phyloP scores from a whole-genome alignment of 2,113 vertebrate species.

The Poicephalus gulielmi region DNA sequence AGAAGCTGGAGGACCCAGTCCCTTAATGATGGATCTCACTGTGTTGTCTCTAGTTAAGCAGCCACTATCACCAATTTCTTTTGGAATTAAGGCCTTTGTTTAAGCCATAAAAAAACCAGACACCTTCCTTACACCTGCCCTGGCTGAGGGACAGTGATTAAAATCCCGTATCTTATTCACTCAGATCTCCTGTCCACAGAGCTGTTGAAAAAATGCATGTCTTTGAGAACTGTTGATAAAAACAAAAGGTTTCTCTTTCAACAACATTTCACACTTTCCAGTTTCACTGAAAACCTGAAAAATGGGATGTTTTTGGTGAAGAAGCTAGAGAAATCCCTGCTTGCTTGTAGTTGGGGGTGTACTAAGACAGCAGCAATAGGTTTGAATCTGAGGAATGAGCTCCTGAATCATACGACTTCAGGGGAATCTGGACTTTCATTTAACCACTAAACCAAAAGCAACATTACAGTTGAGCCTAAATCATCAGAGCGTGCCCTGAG shows the following conservation, averaged over 20 bases:
- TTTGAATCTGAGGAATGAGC: not conserved
- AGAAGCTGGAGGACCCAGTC: not conserved
- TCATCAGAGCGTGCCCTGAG: not conserved
- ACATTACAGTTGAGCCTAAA: not conserved
- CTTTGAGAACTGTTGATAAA: not conserved
- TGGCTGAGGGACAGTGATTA: not conserved
- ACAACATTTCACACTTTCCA: not conserved
- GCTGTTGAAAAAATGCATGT: not conserved
- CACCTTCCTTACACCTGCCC: not conserved
- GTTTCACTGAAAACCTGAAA: not conserved
- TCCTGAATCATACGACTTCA: not conserved
- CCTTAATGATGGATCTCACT: not conserved
- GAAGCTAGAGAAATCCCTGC: not conserved
- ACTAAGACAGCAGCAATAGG: not conserved
- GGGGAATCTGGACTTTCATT: not conserved
- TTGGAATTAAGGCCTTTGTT: not conserved
- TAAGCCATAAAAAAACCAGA: not conserved
- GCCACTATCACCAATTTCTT: not conserved
- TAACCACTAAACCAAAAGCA: not conserved
- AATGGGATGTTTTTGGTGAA: not conserved
- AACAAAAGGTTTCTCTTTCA: not conserved
- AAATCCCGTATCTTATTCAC: not conserved
- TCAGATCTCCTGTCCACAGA: not conserved
- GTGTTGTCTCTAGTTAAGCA: not conserved
- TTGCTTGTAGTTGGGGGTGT: not conserved